A percentile compares a stretch with the other conserved stretches of the same genome.
phyloP scores from a whole-genome alignment of 1,140 invertebrate genomes.

The Venustaconcha ellipsiformis region DNA sequence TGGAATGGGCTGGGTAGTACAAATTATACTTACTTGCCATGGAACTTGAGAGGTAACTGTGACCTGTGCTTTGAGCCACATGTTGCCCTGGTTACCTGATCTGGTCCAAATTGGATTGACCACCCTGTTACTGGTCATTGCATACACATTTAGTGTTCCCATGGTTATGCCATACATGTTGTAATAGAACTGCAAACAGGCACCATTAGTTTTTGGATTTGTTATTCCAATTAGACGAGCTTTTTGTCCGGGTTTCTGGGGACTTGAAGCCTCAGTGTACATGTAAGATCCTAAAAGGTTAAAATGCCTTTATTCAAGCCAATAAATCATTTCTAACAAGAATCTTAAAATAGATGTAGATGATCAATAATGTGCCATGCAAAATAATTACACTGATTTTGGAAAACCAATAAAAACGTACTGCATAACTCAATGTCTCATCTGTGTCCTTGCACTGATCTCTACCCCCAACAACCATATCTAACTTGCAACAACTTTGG shows the following conservation, averaged over 20 bases:
- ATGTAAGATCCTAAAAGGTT: conserved; percentile 53
- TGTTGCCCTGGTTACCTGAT: conserved; percentile 55
- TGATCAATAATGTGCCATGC: too few species aligned
- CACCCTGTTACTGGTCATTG: conserved; percentile 20
- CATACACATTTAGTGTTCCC: conserved; percentile 52
- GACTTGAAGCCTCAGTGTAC: conserved; percentile 61
- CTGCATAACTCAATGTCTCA: too few species aligned
- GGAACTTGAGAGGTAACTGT: conserved; percentile 39
- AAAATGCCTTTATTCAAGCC: background rate
- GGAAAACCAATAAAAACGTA: too few species aligned
- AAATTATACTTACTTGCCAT: conserved; percentile 42
- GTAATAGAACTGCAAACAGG: conserved; percentile 60
- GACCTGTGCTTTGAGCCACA: conserved; percentile 52
- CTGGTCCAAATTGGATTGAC: conserved; percentile 47
- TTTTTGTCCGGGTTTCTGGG: conserved; percentile 44
- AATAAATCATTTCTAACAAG: too few species aligned
- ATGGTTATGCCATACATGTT: conserved; percentile 58
- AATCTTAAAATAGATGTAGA: too few species aligned
- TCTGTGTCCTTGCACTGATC: too few species aligned
- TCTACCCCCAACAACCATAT: too few species aligned
- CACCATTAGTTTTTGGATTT: conserved; percentile 33
- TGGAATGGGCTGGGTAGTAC: background rate
- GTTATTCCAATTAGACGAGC: conserved; percentile 41
- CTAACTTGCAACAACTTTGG: too few species aligned
- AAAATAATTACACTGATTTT: too few species aligned